Base-by-base conservation (phyloP, 2,888 invertebrate species). In the Nomada hirtipes region DNA sequence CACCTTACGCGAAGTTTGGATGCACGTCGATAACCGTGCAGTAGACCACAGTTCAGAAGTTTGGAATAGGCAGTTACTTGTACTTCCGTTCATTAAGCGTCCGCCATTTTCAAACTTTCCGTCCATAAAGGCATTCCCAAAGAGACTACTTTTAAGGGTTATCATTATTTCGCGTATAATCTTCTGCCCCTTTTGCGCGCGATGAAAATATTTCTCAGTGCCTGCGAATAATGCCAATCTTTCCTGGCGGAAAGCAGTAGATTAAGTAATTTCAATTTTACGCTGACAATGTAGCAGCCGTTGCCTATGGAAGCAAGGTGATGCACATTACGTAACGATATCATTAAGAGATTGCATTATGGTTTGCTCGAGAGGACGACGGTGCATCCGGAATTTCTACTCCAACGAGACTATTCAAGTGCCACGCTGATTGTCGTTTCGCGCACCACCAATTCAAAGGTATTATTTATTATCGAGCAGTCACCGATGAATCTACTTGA, bases 51-150 rank as follows among this genome's bases (percentile, higher is more conserved):
- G 61, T 60, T 44, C 57, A 26, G 59, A 78, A 82, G 72, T 84
- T 85, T 76, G 10, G 53, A 80, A 55, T 76, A 77, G 72, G 59
- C 74, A 73, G 61, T 73, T 83, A 82, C 81, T 82, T 75, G 73
- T 84, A 76, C 81, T 84, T 78, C 69, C 69, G 83, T 72, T 69
- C 23, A 29, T 72, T 64, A 59, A 67, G 59, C 23, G 26, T n/a
- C 13, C 18, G n/a, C 53, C 67, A 18, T 67, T 85, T 63, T 44
- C 63, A 61, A 73, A 79, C 57, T 77, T 83, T 55, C 50, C 65
- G 15, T 61, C 59, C 65, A 11, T 63, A 70, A 73, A 71, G 47
- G 47, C 67, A 55, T 55, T 74, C 36, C 42, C 67, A 47, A 23
- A 50, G 55, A 50, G 55, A 57, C 69, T 59, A 26, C 42, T 44